Base-by-base conservation (phyloP, 2,113 vertebrate species). In the Anas platyrhynchos region DNA sequence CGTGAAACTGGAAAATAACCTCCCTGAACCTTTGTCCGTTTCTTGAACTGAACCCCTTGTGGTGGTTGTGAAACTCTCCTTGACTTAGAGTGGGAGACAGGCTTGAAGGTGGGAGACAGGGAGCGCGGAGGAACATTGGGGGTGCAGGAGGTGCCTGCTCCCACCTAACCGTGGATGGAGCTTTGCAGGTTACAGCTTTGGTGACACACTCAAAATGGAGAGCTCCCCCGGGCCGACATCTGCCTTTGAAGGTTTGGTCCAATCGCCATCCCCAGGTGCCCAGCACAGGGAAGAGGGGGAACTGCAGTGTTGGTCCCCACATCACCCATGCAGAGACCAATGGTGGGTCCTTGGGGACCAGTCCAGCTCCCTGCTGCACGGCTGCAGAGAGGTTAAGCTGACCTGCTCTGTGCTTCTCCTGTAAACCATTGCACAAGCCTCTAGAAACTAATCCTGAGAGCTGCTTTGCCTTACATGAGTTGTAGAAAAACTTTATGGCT, bases 1-100 rank as follows among this genome's bases (percentile, higher is more conserved):
- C 61, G 94, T 95, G 95, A 96, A 90, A 89, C 89, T 76, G 84
- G 93, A 93, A 92, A 97, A 95, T 97, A 95, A 93, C 84, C 86
- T 96, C 52, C 34, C 78, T 94, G 92, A 96, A 96, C 93, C 87
- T 96, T 93, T 94, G 88, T 89, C 81, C 72, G 46, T 96, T 96
- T 97, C 85, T 86, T 91, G 91, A 96, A 92, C 73, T 38, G 67
- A 90, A 63, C 15, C 54, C 91, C 92, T 68, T 89, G 75, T 56
- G 52, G 78, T 78, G 91, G 84, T 94, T 94, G 82, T 83, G 92
- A 95, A 95, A 94, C 13, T 89, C 12, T 82, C 16, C 34, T 89
- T 63, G 50, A 59, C 52, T 91, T 71, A 41, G 36, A 27, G 38
- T 65, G 62, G 62, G 36, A 65, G 62, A 41, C 11, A 8, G 43